Evolutionary conservation across 2,797 vertebrate genomes (phyloP).

Genomic region (Paguma larvata): DNA sequence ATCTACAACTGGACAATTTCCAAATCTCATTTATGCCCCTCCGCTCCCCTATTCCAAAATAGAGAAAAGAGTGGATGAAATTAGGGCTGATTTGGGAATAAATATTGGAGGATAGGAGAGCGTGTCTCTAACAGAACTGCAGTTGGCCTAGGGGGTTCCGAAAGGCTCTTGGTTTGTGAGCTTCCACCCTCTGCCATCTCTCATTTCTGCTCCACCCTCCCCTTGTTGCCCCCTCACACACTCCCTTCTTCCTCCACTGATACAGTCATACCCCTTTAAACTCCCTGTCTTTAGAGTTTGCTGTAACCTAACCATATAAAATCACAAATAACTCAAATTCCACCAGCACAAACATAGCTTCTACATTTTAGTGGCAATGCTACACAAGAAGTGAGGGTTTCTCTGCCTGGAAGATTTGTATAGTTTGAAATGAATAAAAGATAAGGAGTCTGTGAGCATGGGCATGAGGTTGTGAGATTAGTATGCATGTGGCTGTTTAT

Average conservation of each 20-base stretch:
- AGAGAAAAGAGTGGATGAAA: background rate
- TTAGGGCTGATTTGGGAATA: background rate
- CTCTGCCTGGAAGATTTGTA: conserved; percentile 58
- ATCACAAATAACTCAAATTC: conserved; percentile 57
- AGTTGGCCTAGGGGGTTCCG: background rate
- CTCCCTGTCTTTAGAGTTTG: background rate
- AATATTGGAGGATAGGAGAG: background rate
- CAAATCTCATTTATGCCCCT: background rate
- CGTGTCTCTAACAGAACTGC: background rate
- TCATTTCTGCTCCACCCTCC: background rate
- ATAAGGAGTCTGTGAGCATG: conserved; percentile 61
- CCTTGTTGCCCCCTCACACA: background rate
- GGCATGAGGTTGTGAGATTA: conserved; percentile 17
- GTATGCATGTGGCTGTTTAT: conserved; percentile 72
- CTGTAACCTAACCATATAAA: background rate
- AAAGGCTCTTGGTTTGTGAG: background rate
- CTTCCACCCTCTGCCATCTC: background rate
- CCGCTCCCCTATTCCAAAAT: background rate
- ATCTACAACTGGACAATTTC: background rate
- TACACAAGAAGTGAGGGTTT: conserved; percentile 8
- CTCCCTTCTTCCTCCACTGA: background rate
- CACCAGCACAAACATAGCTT: background rate
- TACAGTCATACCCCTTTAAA: background rate
- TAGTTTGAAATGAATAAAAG: conserved; percentile 78
- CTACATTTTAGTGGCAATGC: background rate